Conservation (phyloP, 30 jellyfish, hydroid and myxozoan species). For the Cassiopea andromeda region DNA sequence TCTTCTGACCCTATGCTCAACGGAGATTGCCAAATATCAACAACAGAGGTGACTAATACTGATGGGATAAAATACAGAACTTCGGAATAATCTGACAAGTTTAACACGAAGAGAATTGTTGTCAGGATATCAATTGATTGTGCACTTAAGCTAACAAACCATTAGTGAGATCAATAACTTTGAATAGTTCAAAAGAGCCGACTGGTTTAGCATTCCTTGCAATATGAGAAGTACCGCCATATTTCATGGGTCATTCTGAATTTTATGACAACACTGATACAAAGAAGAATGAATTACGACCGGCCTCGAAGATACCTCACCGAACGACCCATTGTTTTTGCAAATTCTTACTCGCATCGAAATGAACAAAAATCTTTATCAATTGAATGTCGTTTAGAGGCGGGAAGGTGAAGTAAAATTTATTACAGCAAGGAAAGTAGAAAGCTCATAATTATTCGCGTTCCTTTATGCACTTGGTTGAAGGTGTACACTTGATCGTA, state of each 20-base stretch:
- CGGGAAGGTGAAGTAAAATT: neutral
- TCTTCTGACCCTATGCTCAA: neutral
- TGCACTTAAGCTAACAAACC: neutral
- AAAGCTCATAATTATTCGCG: neutral
- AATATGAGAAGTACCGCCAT: neutral
- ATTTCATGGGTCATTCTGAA: neutral
- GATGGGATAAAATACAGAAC: conserved; percentile 29
- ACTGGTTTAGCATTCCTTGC: neutral
- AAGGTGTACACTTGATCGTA: neutral
- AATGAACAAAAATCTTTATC: neutral
- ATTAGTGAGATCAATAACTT: neutral
- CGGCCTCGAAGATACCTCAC: neutral
- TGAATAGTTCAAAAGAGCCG: neutral
- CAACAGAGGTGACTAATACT: conserved; percentile 28
- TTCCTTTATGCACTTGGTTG: too few species aligned
- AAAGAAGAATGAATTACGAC: neutral
- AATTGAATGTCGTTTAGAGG: neutral
- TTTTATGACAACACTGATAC: neutral
- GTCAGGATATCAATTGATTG: conserved; percentile 11
- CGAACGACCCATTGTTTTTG: neutral
- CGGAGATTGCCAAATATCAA: neutral
- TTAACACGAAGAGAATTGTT: conserved; percentile 22
- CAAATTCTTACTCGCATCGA: neutral
- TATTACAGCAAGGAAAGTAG: neutral
- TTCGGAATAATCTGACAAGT: neutral